Conservation (phyloP, 2,888 invertebrate species). For the Metacarcinus magister region DNA sequence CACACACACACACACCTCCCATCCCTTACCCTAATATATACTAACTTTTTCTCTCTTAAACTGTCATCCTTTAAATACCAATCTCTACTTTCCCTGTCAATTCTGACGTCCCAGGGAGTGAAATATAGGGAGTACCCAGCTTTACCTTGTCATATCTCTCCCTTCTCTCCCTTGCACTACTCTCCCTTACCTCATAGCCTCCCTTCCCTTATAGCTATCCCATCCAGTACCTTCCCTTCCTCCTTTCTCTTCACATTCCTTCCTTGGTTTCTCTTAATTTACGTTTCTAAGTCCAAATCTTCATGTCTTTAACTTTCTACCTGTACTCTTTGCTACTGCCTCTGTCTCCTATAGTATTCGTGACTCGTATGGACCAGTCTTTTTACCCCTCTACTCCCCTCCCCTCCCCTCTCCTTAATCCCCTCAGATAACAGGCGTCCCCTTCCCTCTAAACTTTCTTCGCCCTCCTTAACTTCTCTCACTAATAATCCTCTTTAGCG, state of each 20-base stretch:
- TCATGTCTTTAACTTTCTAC: too few relatives aligned
- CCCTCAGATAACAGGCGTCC: constrained; percentile 4
- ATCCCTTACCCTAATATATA: neutral
- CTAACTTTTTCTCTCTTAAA: neutral
- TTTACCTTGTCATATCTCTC: neutral
- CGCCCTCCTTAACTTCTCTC: constrained; percentile 19
- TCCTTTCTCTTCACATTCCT: neutral
- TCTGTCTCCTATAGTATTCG: too few relatives aligned
- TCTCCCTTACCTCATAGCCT: neutral
- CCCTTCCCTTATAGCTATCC: neutral
- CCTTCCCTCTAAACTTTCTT: constrained; percentile 13
- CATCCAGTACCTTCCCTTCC: neutral
- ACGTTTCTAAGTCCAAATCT: too few relatives aligned
- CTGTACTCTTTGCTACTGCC: too few relatives aligned
- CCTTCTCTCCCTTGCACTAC: neutral
- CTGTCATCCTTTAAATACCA: neutral
- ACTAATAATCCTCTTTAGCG: constrained; percentile 55
- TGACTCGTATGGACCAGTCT: neutral
- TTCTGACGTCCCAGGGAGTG: neutral
- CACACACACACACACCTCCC: neutral
- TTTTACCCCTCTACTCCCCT: neutral
- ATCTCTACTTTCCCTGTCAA: neutral
- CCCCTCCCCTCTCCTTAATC: neutral
- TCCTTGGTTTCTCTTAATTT: too few relatives aligned
- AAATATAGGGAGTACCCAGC: neutral